Percentiles rank a stretch among this genome's conserved stretches.
Evolutionary conservation across 2,797 vertebrate species (phyloP).

Genomic region (Spatula clypeata): DNA sequence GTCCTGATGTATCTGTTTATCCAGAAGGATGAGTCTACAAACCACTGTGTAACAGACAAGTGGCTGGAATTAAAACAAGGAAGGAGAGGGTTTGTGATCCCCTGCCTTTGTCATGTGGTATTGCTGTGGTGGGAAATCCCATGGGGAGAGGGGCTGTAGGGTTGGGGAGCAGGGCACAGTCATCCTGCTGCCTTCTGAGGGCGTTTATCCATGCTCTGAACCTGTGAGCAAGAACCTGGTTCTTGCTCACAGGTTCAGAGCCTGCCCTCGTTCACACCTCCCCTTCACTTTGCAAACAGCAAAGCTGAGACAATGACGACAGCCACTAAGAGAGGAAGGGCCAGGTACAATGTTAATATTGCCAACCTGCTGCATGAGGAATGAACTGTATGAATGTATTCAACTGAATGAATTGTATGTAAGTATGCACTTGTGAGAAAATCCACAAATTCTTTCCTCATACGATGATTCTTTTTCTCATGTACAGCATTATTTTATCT

Average conservation of each 20-base stretch:
- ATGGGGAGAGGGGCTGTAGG: not conserved
- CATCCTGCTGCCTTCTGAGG: not conserved
- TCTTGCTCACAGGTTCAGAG: not conserved
- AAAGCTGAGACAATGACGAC: not conserved
- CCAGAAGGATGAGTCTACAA: not conserved
- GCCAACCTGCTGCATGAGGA: not conserved
- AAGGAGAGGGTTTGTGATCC: not conserved
- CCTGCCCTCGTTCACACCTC: not conserved
- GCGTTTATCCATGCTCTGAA: no score
- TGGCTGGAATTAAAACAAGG: no score
- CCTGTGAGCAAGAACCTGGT: no score
- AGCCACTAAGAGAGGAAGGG: not conserved
- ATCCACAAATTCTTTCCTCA: not conserved
- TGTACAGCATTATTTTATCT: not conserved
- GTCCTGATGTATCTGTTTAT: not conserved
- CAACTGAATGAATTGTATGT: no score
- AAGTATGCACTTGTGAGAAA: not conserved
- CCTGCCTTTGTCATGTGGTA: not conserved
- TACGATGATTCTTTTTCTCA: not conserved
- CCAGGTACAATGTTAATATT: not conserved
- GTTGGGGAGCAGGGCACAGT: not conserved
- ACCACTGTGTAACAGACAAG: not conserved
- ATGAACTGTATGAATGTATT: no score
- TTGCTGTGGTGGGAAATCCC: not conserved
- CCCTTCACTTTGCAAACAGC: not conserved